Evolutionary conservation across 2,888 invertebrate species (phyloP), one percentile per base, ranked within the genome.

Genomic region (Drosophila falleni): DNA sequence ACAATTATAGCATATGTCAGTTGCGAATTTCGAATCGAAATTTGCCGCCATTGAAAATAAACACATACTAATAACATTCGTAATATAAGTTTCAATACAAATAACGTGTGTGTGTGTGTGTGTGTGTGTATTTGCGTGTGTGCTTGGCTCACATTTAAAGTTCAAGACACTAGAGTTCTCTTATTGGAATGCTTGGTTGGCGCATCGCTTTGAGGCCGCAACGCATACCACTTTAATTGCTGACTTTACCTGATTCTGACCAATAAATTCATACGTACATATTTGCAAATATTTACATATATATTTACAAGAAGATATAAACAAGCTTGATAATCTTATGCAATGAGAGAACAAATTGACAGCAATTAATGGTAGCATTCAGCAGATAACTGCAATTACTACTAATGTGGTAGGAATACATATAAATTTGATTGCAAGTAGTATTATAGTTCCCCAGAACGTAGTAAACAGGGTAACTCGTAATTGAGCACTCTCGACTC

Each of bases 41-140:
- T 78, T 78, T 75, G 74, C 78, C 69, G 74, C 74, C 74, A 73
- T 78, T 74, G 78, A 58, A 61, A n/a, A 39, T 1, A 16, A 53
- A 39, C 11, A 35, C 13, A 13, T 16, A 13, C 29, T 16, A 37
- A 2, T 6, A 15, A 13, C 10, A 33, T 41, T 23, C 26, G 37
- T 11, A 13, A 59, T 44, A 50, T 60, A 11, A 39, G 31, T 68
- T 60, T 60, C 41, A 26, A 73, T 73, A 71, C 73, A 73, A 62
- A 70, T 59, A 47, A 58, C 19, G 29, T 33, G 16, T 16, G 33
- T 13, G 3, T n/a, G n/a, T n/a, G n/a, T n/a, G n/a, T 19, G 19
- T 19, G 19, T 31, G n/a, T 8, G 44, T 35, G 23, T 37, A 3
- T 62, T 49, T 50, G 58, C 3, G 29, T 29, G 29, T 29, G 29